Percentiles rank a stretch among this genome's conserved stretches.
Evolutionary conservation across 2,797 vertebrate genomes (phyloP).

Genomic region (Rhinichthys osculus): DNA sequence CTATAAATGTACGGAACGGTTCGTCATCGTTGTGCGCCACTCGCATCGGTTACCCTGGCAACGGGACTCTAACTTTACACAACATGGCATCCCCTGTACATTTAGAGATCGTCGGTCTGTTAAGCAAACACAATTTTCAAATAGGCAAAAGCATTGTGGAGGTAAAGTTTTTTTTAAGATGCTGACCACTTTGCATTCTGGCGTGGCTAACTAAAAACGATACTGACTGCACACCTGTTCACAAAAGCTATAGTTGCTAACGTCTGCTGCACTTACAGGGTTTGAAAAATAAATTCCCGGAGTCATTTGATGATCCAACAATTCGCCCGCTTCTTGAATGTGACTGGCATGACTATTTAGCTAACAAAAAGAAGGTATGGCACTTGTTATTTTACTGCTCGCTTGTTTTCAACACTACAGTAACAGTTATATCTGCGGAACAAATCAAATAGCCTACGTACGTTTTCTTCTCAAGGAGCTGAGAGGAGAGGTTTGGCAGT

Average conservation of each 20-base stretch:
- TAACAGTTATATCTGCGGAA: not conserved
- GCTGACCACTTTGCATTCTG: not conserved
- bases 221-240: not conserved
- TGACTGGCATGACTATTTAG: slow-evolving; percentile 75
- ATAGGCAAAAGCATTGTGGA: slow-evolving; percentile 72
- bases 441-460: not conserved
- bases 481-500: slow-evolving; percentile 85
- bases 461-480: slow-evolving; percentile 79
- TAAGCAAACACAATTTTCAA: slow-evolving; percentile 73
- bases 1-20: not conserved
- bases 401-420: slow-evolving; percentile 43
- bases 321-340: slow-evolving; percentile 74
- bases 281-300: slow-evolving; percentile 72
- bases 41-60: slow-evolving; percentile 68
- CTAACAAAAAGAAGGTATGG: slow-evolving; percentile 72
- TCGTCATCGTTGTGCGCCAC: slow-evolving; percentile 67
- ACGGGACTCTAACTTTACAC: slow-evolving; percentile 46
- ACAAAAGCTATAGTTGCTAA: not conserved
- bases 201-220: not conserved
- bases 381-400: slow-evolving; percentile 42
- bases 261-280: slow-evolving; percentile 62
- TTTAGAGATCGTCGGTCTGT: slow-evolving; percentile 72
- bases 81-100: slow-evolving; percentile 50
- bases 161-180: slow-evolving; percentile 64
- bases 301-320: slow-evolving; percentile 69